Percentiles rank a stretch among this genome's conserved stretches.
These are phyloP conservation scores for Hypselothyrea guttata DNA, from an alignment of 2,888 invertebrate genomes.

Conservation along the genomic window DNA sequence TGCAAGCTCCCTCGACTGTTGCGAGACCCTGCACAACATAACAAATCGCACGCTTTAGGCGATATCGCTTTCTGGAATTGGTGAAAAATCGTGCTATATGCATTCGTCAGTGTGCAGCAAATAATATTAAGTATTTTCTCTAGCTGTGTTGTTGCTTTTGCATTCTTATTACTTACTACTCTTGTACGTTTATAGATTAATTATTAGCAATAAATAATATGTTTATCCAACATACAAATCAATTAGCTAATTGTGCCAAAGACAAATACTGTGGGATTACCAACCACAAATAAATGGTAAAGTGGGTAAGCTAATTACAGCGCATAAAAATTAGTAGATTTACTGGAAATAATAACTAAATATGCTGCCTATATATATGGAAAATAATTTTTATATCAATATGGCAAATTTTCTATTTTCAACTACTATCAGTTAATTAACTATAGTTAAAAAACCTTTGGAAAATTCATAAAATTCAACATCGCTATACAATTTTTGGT, in stretches of 20 bases:
- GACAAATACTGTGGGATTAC: too few species aligned
- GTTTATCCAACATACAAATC: constrained; percentile 18
- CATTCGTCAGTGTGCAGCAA: constrained; percentile 44
- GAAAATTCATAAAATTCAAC: too few species aligned
- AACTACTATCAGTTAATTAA: too few species aligned
- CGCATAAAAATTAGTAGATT: too few species aligned
- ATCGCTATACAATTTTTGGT: too few species aligned
- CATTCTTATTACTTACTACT: constrained; percentile 28
- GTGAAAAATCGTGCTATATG: constrained; percentile 30
- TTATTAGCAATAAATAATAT: constrained; percentile 48
- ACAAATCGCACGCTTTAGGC: constrained; percentile 53
- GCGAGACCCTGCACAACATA: constrained; percentile 47
- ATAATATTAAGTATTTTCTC: constrained; percentile 36
- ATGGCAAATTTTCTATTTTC: too few species aligned
- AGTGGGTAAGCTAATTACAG: too few species aligned
- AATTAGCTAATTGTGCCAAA: constrained; percentile 15
- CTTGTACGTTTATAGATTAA: constrained; percentile 35
- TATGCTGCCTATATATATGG: too few species aligned
- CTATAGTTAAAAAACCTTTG: too few species aligned
- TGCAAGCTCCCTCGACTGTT: constrained; percentile 32
- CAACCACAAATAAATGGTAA: too few species aligned
- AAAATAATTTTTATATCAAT: too few species aligned
- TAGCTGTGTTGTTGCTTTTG: constrained; percentile 45
- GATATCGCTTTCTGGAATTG: constrained; percentile 9
- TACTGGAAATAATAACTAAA: too few species aligned